Base-by-base conservation (phyloP, 2,113 vertebrate genomes). In the Campylomormyrus numenius region DNA sequence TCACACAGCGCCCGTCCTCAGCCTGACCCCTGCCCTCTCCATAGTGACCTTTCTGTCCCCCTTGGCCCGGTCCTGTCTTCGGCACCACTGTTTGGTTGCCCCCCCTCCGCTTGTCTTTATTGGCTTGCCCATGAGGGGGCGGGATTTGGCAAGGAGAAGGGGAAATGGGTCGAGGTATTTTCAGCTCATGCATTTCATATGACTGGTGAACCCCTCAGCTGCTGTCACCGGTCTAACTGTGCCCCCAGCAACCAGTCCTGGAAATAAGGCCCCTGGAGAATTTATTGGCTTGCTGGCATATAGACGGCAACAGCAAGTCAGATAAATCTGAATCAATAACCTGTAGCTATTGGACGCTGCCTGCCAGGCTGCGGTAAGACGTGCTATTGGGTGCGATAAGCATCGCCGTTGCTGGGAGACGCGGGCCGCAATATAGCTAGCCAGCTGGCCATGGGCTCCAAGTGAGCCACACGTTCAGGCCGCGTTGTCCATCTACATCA, bases 41-140 rank as follows among this genome's bases (percentile, higher is more conserved):
- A 92, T 89, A 90, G 89, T 93, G 92, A 92, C 94, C 93, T 95
- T 94, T 90, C 86, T 89, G 88, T 89, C 87, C 52, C 49, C 88
- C 91, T 86, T 89, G 88, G 7, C 46, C 89, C 11, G 1, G 74
- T 80, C 15, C 35, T 80, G 74, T 80, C 35, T 42, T 90, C 66
- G 90, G 74, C 89, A 87, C 80, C 80, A 70, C 10, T 31, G n/a
- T 89, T 88, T 90, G 42, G 49, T 39, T 31, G 66, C 87, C 45
- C 42, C 19, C 52, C 42, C 45, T 15, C 39, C 2, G 8, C 24
- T 42, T 46, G 19, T 46, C 24, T 21, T n/a, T 85, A 45, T 21
- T 9, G 39, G 42, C 27, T 6, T 8, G 21, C 39, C 45, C 4
- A 21, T 48, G 17, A 84, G 39, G n/a, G n/a, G 42, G n/a, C n/a